Conservation (phyloP, 2,113 vertebrate species). For the Oreochromis niloticus region DNA sequence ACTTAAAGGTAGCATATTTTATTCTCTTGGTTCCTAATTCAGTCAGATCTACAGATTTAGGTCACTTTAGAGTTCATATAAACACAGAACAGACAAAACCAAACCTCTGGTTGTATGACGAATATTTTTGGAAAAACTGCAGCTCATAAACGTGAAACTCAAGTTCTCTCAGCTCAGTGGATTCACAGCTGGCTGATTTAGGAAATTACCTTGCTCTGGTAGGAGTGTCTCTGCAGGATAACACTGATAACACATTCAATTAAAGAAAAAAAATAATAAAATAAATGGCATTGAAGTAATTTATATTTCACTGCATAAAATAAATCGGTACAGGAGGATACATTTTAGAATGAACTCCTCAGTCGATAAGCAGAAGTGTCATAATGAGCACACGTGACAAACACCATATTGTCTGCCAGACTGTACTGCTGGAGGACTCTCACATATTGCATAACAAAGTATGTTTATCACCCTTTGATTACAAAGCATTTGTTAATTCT, state of each 20-base stretch:
- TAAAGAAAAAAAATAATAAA: background rate
- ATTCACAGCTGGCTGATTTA: background rate
- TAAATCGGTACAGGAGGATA: background rate
- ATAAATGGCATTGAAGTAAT: background rate
- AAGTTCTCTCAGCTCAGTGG: background rate
- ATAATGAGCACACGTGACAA: background rate
- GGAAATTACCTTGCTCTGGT: background rate
- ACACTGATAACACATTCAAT: background rate
- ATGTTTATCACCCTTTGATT: background rate
- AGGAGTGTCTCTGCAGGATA: background rate
- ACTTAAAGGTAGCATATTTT: background rate
- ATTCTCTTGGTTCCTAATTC: background rate
- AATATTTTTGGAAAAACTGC: background rate
- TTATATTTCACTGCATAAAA: background rate
- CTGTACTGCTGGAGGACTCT: background rate
- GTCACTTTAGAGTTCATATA: background rate
- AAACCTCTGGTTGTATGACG: background rate
- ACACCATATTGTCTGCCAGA: background rate
- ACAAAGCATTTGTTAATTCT: background rate
- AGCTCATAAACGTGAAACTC: background rate
- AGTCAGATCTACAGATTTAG: background rate
- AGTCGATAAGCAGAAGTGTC: background rate
- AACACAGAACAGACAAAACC: background rate
- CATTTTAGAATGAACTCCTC: background rate
- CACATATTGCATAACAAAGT: background rate